Evolutionary conservation across 53 echinoderm and acorn worm species (phyloP).

Genomic region (Arbacia lixula): DNA sequence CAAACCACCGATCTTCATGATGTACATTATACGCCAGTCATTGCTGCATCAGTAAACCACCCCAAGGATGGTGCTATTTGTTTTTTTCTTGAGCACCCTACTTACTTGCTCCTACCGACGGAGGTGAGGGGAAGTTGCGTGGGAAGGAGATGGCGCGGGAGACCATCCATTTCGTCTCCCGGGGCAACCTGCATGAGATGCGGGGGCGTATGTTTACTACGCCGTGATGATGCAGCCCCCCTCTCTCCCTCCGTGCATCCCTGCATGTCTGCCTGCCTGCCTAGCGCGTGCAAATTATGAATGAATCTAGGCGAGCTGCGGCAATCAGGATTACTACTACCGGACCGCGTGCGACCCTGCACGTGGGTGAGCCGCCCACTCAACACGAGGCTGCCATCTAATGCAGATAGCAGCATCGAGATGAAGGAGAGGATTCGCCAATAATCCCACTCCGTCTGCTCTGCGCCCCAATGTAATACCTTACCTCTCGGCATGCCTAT

Average conservation of each 20-base stretch:
- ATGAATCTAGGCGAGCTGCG: too few relatives aligned
- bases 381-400: neutral
- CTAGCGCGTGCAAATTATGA: neutral
- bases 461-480: too few relatives aligned
- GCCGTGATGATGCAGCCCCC: neutral
- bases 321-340: too few relatives aligned
- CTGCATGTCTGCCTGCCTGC: too few relatives aligned
- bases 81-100: neutral
- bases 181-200: neutral
- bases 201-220: conserved; percentile 39
- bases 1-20: too few relatives aligned
- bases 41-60: too few relatives aligned
- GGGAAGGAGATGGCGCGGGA: neutral
- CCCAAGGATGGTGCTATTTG: neutral
- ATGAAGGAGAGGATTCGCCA: neutral
- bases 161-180: neutral
- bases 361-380: conserved; percentile 13
- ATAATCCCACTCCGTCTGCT: too few relatives aligned
- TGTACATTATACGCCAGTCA: too few relatives aligned
- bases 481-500: too few relatives aligned
- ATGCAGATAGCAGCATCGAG: conserved; percentile 1
- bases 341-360: too few relatives aligned
- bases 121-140: neutral
- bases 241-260: too few relatives aligned
- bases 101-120: neutral